A percentile compares a stretch with the other conserved stretches of the same genome.
These are phyloP conservation scores for Actias luna DNA, from an alignment of 2,888 invertebrate genomes.

Conservation along the genomic window DNA sequence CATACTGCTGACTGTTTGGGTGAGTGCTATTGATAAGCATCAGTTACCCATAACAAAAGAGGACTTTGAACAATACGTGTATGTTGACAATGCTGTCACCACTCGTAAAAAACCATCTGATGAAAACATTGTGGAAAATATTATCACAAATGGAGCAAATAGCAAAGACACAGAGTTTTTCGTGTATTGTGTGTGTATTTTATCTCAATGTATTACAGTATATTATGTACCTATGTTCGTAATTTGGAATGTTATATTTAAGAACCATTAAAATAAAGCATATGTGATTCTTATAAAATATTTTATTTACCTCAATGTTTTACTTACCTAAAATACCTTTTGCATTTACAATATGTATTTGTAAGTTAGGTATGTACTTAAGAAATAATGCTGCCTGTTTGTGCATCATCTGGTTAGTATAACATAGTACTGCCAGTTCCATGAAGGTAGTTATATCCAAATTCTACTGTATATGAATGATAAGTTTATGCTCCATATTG, in stretches of 20 bases:
- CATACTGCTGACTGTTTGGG: slow-evolving; percentile 28
- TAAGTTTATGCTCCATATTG: too few relatives aligned
- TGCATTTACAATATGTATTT: slow-evolving; percentile 9
- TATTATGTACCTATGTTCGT: too few relatives aligned
- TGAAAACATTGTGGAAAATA: slow-evolving; percentile 34
- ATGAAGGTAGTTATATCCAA: slow-evolving; percentile 25
- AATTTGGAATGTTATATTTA: too few relatives aligned
- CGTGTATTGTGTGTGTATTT: too few relatives aligned
- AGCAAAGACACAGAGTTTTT: slow-evolving; percentile 21
- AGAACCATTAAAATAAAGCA: too few relatives aligned
- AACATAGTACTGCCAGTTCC: slow-evolving; percentile 25
- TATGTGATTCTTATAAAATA: slow-evolving; percentile 3
- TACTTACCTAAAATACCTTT: slow-evolving; percentile 10
- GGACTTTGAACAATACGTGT: slow-evolving; percentile 27
- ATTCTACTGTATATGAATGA: slow-evolving; percentile 22
- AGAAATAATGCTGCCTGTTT: slow-evolving; percentile 19
- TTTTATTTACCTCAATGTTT: neutral
- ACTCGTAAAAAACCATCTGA: slow-evolving; percentile 31
- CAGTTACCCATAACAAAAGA: slow-evolving; percentile 26
- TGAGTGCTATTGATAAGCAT: slow-evolving; percentile 25
- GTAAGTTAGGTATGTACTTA: slow-evolving; percentile 16
- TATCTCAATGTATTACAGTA: too few relatives aligned
- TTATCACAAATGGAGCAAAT: slow-evolving; percentile 29
- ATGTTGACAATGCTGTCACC: slow-evolving; percentile 28
- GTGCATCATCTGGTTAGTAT: slow-evolving; percentile 25